Base-by-base conservation (phyloP, 2,113 vertebrate species). In the Parus major region DNA sequence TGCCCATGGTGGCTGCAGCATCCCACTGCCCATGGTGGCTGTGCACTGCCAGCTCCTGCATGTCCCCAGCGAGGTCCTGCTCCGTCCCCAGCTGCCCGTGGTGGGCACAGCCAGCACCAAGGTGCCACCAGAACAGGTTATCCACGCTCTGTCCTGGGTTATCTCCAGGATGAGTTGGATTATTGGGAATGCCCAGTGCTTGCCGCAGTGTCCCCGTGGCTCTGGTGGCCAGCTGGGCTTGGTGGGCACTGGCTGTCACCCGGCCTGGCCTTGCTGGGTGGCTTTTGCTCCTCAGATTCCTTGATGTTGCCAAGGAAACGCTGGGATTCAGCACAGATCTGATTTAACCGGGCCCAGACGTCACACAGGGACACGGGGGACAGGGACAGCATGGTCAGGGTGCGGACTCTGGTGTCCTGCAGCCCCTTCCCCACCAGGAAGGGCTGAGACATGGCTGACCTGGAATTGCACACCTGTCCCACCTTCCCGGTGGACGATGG, bases 271-370 rank as follows among this genome's bases (percentile, higher is more conserved):
- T 60, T 9, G 12, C 65, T 0, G 6, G 72, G 93, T 85, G 85
- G 27, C 92, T 88, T 86, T 63, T 80, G 56, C 88, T 93, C 88
- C 91, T 91, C 64, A 23, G 91, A 72, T 93, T 94, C 95, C 70
- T 70, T 28, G 29, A 23, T 4, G 94, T 96, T 97, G 95, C 96
- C 96, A 59, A 15, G 94, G 96, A 96, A 96, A 96, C 96, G 11
- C 13, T 0, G 3, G 82, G 94, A 91, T 93, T 73, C 72, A 35
- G 95, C 86, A 1, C 47, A 6, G 96, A 94, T 86, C 71, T 66
- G 93, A 77, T 52, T 73, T 7, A 73, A 70, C 0, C 1, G 22
- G 39, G 79, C 11, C 42, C 76, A n/a, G 88, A 86, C 88, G 39
- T 88, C 92, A 93, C 1, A 13, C 72, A 52, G 94, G 94, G 96